These are phyloP conservation scores for Polydrusus cervinus DNA, from an alignment of 2,888 invertebrate species.

Conservation along the genomic window DNA sequence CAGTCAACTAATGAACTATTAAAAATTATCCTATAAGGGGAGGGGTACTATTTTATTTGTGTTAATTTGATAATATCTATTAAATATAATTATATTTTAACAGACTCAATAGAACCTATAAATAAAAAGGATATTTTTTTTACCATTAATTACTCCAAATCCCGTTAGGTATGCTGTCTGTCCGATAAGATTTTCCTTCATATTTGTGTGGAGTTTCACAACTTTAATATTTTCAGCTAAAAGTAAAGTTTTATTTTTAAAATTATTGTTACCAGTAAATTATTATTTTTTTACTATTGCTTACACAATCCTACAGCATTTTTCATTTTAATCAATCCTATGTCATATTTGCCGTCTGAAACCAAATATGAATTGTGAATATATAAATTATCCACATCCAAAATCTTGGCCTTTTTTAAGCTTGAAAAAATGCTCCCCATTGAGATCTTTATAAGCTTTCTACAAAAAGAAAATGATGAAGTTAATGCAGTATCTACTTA, in stretches of 20 bases:
- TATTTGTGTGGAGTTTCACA: slow-evolving; percentile 62
- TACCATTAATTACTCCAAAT: slow-evolving; percentile 69
- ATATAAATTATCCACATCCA: slow-evolving; percentile 60
- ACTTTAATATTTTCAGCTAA: slow-evolving; percentile 11
- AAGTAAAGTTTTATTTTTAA: background rate
- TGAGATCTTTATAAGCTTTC: slow-evolving; percentile 63
- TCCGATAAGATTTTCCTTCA: slow-evolving; percentile 65
- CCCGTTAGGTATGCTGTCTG: slow-evolving; percentile 67
- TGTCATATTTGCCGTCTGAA: slow-evolving; percentile 63
- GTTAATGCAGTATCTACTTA: background rate
- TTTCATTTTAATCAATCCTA: slow-evolving; percentile 65
- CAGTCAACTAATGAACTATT: slow-evolving; percentile 10
- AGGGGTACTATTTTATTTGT: no score
- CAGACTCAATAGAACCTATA: no score
- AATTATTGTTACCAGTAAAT: background rate
- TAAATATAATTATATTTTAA: no score
- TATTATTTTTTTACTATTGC: slow-evolving; percentile 4
- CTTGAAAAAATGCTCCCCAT: slow-evolving; percentile 66
- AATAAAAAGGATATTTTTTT: slow-evolving; percentile 16
- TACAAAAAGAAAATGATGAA: slow-evolving; percentile 54
- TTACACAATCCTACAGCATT: slow-evolving; percentile 63
- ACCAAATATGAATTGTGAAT: slow-evolving; percentile 67
- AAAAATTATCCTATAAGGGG: no score
- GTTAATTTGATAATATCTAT: no score
- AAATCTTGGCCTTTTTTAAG: slow-evolving; percentile 64